Conservation (phyloP, 1,140 invertebrate species). For the Drosophila obscura region DNA sequence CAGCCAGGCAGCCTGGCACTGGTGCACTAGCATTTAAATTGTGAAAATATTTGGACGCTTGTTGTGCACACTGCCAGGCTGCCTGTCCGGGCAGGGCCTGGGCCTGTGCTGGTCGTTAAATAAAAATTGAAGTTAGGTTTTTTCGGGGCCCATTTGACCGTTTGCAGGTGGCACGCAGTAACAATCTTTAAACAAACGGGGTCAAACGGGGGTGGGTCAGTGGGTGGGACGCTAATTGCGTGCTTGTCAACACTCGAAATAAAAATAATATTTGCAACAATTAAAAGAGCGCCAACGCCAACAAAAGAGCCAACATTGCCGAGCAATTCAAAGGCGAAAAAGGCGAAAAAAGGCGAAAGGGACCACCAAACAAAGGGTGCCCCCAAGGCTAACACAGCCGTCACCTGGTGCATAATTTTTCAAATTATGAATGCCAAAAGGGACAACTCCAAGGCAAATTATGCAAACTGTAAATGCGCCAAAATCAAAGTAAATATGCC, state of each 20-base stretch:
- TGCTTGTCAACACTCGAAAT: constrained; percentile 68
- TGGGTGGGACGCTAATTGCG: constrained; percentile 53
- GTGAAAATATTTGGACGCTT: constrained; percentile 71
- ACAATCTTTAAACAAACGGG: constrained; percentile 51
- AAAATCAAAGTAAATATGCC: constrained; percentile 44
- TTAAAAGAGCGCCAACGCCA: constrained; percentile 55
- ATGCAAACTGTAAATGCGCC: constrained; percentile 51
- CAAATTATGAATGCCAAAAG: constrained; percentile 54
- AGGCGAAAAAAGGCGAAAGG: constrained; percentile 21
- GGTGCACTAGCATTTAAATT: constrained; percentile 71
- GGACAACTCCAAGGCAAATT: constrained; percentile 43
- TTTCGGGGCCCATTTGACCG: constrained; percentile 20
- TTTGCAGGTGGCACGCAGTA: constrained; percentile 6
- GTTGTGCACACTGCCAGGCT: constrained; percentile 7
- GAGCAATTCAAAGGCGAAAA: constrained; percentile 38
- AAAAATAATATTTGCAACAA: constrained; percentile 78
- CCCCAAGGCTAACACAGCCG: constrained; percentile 2
- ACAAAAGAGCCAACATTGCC: constrained; percentile 38
- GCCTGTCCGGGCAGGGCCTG: background rate
- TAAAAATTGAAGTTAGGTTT: constrained; percentile 60
- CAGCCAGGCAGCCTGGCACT: background rate
- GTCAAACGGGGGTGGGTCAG: constrained; percentile 14
- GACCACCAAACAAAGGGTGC: constrained; percentile 26
- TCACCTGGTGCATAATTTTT: constrained; percentile 43
- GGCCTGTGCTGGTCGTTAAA: constrained; percentile 38